Evolutionary conservation across 1,140 invertebrate genomes (phyloP).

Genomic region (Ladona fulva): DNA sequence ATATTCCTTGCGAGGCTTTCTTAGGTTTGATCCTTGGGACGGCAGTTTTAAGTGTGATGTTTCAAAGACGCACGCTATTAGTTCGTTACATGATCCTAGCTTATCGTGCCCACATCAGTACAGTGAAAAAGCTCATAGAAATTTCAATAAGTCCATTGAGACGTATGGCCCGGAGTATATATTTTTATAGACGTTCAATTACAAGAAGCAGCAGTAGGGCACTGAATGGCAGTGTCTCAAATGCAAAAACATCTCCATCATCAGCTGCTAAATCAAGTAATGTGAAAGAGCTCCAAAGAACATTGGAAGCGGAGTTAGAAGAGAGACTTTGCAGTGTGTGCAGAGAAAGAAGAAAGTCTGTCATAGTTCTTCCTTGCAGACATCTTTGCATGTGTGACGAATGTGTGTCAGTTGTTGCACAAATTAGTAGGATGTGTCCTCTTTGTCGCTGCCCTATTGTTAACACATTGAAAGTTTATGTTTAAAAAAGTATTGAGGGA

Average conservation of each 20-base stretch:
- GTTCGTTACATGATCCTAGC: background rate
- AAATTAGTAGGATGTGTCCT: background rate
- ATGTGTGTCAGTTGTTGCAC: background rate
- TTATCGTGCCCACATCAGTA: background rate
- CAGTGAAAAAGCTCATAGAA: background rate
- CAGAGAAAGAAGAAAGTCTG: background rate
- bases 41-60: background rate
- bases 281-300: background rate
- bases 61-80: background rate
- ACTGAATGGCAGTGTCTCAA: background rate
- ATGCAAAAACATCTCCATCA: background rate
- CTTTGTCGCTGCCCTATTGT: background rate
- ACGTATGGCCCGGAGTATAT: background rate
- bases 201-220: background rate
- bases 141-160: background rate
- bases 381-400: slow-evolving; percentile 15
- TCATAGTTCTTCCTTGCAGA: slow-evolving; percentile 11
- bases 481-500: background rate
- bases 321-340: slow-evolving; percentile 12
- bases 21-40: background rate
- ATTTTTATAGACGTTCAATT: background rate
- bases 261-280: background rate
- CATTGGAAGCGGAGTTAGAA: background rate
- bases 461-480: background rate
- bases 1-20: background rate